phyloP scores from a whole-genome alignment of 2,113 vertebrate genomes.

The Phyllopteryx taeniolatus region DNA sequence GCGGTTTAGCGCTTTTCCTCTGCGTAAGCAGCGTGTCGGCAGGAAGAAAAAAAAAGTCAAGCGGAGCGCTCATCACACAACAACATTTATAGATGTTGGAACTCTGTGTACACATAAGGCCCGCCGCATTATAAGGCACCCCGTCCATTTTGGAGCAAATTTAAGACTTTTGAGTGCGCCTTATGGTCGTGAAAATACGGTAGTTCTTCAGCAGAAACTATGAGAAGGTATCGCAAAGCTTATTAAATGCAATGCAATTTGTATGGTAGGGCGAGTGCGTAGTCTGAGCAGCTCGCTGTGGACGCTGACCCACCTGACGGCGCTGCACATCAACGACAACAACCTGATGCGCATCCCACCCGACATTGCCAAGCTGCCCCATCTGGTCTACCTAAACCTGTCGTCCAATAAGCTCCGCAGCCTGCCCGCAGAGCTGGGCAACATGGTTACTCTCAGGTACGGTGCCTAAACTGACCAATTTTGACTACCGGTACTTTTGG shows the following conservation, averaged over 20 bases:
- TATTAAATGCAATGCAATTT: not conserved
- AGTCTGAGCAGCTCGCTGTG: slow-evolving; percentile 92
- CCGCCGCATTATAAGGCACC: no score
- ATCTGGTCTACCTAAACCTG: slow-evolving; percentile 97
- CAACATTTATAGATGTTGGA: no score
- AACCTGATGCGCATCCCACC: slow-evolving; percentile 95
- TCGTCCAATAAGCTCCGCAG: slow-evolving; percentile 99
- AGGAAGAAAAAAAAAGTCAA: no score
- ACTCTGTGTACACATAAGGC: no score
- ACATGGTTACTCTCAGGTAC: slow-evolving; percentile 99
- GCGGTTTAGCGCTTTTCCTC: no score
- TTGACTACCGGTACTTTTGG: no score
- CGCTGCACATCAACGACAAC: slow-evolving; percentile 98
- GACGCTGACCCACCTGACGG: slow-evolving; percentile 95
- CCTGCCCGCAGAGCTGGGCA: slow-evolving; percentile 98
- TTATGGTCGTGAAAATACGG: no score
- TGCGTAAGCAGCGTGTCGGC: no score
- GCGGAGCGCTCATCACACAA: no score
- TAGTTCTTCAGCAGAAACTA: no score
- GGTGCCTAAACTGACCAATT: not conserved
- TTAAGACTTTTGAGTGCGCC: no score
- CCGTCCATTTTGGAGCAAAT: no score
- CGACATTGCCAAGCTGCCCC: slow-evolving; percentile 96
- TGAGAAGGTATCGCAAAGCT: not conserved
- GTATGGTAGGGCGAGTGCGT: slow-evolving; percentile 84